phyloP scores from a whole-genome alignment of 2,113 vertebrate genomes.

The Hyperopisus bebe region DNA sequence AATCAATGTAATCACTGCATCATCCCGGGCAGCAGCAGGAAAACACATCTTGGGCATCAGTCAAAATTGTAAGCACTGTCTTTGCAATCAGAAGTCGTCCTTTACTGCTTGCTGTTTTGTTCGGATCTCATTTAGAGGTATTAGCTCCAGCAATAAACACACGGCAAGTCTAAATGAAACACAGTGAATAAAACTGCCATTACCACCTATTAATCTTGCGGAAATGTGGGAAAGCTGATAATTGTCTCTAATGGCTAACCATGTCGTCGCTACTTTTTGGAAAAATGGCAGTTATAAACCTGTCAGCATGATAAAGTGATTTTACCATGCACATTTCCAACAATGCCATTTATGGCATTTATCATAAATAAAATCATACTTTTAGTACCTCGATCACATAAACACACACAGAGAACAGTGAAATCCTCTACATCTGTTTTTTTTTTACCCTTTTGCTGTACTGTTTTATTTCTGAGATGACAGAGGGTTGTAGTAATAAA shows the following conservation, averaged over 20 bases:
- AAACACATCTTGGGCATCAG: background rate
- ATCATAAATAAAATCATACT: background rate
- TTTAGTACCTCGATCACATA: background rate
- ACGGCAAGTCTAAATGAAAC: background rate
- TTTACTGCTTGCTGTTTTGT: background rate
- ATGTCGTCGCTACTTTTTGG: background rate
- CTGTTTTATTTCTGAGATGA: background rate
- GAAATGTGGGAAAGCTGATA: background rate
- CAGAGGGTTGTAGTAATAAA: background rate
- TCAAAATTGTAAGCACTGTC: background rate
- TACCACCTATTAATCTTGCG: constrained; percentile 5
- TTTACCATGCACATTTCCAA: background rate
- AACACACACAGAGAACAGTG: background rate
- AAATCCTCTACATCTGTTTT: background rate
- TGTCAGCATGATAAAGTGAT: background rate
- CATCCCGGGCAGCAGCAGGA: background rate
- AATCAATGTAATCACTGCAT: background rate
- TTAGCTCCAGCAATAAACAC: background rate
- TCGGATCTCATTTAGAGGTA: background rate
- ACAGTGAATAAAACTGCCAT: constrained; percentile 13
- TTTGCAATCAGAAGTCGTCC: background rate
- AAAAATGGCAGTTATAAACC: background rate
- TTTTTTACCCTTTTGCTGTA: background rate
- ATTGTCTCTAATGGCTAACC: constrained; percentile 1
- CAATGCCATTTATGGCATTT: background rate